phyloP scores from a whole-genome alignment of 2,888 invertebrate species.

The Antheraea yamamai region DNA sequence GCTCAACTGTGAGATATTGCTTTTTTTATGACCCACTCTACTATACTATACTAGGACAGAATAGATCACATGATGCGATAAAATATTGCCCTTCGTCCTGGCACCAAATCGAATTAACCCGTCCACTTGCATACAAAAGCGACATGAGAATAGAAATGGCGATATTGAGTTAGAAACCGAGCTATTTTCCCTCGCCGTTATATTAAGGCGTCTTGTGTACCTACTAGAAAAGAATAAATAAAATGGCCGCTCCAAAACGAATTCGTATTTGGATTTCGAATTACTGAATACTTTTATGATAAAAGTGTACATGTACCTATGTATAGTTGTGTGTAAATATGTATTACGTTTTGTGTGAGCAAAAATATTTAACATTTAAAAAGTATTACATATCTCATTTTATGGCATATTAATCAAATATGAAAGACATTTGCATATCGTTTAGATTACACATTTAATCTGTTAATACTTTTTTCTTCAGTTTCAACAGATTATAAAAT shows the following conservation, averaged over 20 bases:
- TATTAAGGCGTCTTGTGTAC: constrained; percentile 38
- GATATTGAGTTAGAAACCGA: constrained; percentile 72
- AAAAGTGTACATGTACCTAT: not conserved
- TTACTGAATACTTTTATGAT: not conserved
- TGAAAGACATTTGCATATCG: not conserved
- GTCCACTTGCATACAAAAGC: constrained; percentile 80
- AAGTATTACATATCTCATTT: not conserved
- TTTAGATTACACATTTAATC: not conserved
- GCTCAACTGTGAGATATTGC: constrained; percentile 82
- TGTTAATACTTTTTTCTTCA: not conserved
- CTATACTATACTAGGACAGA: constrained; percentile 79
- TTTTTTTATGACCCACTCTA: constrained; percentile 81
- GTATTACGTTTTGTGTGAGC: not conserved
- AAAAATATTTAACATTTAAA: not conserved
- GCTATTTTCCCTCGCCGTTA: constrained; percentile 65
- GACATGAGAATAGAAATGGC: constrained; percentile 75
- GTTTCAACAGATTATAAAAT: too few species aligned
- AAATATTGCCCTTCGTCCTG: constrained; percentile 78
- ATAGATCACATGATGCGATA: constrained; percentile 82
- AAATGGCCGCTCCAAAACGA: constrained; percentile 38
- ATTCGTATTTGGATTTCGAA: not conserved
- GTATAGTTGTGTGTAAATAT: not conserved
- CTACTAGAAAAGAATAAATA: constrained; percentile 43
- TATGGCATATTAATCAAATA: not conserved
- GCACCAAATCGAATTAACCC: constrained; percentile 80